Evolutionary conservation across 2,797 vertebrate species (phyloP), one percentile per base, ranked within the genome.

Genomic region (Pangasius mekongensis): DNA sequence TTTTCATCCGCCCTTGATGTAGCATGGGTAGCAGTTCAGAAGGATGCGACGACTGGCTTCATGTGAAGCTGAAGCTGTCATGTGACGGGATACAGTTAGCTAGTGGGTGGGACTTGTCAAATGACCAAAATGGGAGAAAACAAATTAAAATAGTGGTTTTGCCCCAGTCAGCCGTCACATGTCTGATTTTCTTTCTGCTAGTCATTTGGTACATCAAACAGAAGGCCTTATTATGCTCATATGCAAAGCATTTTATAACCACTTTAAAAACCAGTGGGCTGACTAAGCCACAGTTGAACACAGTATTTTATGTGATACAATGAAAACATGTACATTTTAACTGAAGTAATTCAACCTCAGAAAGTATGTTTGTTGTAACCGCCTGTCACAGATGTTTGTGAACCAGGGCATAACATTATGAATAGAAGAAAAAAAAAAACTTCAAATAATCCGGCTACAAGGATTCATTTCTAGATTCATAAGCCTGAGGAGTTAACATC

Each of bases 171-270:
- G 87, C 83, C 88, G 89, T 94, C 94, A 95, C 94, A 93, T 94
- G 93, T 88, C 89, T 89, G 86, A 93, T 93, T 94, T 94, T 84
- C 93, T 94, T 93, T 91, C 93, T 94, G 90, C 93, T 92, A 87
- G 87, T 93, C 90, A 90, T 54, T 89, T 91, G 92, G 90, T 93
- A 92, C 90, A 87, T 89, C 88, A 90, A 91, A 94, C 94, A 94
- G 95, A 94, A 91, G 93, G 91, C 89, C 56, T 66, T 92, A 94
- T 94, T 95, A 94, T 95, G 94, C 91, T 89, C 69, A 39, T 91
- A 69, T 90, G 80, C 67, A 73, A 77, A 9, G 84, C 91, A 87
- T 92, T 92, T 94, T 89, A 90, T 90, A 89, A 91, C 91, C 91
- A 43, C 83, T 84, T 87, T 91, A 92, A 91, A 92, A 77, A 85